Evolutionary conservation across 1,140 invertebrate species (phyloP), one percentile per base, ranked within the genome.

Genomic region (Chymomyza costata): DNA sequence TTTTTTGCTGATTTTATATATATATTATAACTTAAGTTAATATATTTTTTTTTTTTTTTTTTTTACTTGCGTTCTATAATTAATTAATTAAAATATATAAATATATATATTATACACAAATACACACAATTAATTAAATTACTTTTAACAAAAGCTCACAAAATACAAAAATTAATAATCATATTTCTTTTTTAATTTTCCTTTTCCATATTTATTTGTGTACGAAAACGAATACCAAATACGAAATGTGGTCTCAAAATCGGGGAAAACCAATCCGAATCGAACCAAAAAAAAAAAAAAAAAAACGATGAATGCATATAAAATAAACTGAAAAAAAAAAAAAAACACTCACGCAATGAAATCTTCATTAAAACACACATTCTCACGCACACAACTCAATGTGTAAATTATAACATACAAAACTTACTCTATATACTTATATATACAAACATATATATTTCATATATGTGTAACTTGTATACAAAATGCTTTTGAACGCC

Each of bases 171-270:
- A 74, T 80, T 82, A 84, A 82, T 84, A 84, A 84, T 82, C 74
- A 82, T 84, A 82, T 82, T 62, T 84, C 62, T 84, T 82, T 83
- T 74, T 84, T 82, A 60, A 82, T 84, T 84, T n/a, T 81, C 82
- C 73, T 84, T 84, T 84, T 84, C 82, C 82, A 84, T 82, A 84
- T 69, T 84, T 84, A 82, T 84, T 84, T 82, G 62, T 80, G 64
- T 81, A 84, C 74, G 78, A 82, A 84, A 74, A 84, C 54, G 47
- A 56, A 51, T 65, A 71, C 70, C 74, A 78, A 83, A 78, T 74
- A 78, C 71, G 71, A 80, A 73, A 84, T 82, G 82, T 83, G 82
- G 82, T 84, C 67, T 68, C 55, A 80, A 81, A 83, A 74, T 64
- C 66, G 69, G 74, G 57, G 59, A 76, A 74, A 71, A 58, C 58